These are phyloP conservation scores for Paragorgia papillata DNA, from an alignment of 92 coral and sea anemone species.

Conservation along the genomic window DNA sequence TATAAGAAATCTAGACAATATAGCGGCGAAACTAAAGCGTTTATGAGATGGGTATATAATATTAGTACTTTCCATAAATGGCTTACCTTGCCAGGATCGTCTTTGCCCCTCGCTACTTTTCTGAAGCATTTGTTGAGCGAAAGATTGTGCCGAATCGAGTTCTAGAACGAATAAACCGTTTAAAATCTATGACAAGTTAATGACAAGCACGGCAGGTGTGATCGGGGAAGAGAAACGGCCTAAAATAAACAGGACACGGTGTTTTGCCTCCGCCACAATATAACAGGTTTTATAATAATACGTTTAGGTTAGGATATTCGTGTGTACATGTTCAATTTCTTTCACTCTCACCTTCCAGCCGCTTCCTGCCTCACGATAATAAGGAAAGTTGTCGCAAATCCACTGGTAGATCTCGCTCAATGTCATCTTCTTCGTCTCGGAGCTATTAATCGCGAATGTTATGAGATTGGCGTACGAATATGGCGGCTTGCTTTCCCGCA, in stretches of 20 bases:
- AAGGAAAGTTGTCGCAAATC: slow-evolving; percentile 98
- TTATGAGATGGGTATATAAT: too few species aligned
- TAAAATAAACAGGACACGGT: not conserved
- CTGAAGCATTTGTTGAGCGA: slow-evolving; percentile 92
- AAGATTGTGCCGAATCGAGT: slow-evolving; percentile 92
- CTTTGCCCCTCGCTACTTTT: slow-evolving; percentile 97
- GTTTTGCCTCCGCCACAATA: not conserved
- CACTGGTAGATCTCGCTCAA: slow-evolving; percentile 98
- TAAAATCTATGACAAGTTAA: slow-evolving; percentile 7
- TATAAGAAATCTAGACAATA: too few species aligned
- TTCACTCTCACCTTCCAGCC: slow-evolving; percentile 87
- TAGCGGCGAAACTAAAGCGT: too few species aligned
- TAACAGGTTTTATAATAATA: not conserved
- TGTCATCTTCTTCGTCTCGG: slow-evolving; percentile 97
- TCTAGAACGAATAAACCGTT: slow-evolving; percentile 61
- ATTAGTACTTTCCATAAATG: slow-evolving; percentile 2
- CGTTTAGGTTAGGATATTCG: not conserved
- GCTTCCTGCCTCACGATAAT: slow-evolving; percentile 97
- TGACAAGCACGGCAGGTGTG: too few species aligned
- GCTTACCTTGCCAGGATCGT: slow-evolving; percentile 92
- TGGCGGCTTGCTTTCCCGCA: slow-evolving; percentile 97
- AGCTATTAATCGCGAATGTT: slow-evolving; percentile 97
- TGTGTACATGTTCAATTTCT: not conserved
- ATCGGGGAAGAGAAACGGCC: slow-evolving; percentile 25
- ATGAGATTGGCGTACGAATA: slow-evolving; percentile 98